Percentiles rank a stretch among this genome's conserved stretches.
These are phyloP conservation scores for Rhinolophus ferrumequinum DNA, from an alignment of 2,113 vertebrate species.

Conservation along the genomic window DNA sequence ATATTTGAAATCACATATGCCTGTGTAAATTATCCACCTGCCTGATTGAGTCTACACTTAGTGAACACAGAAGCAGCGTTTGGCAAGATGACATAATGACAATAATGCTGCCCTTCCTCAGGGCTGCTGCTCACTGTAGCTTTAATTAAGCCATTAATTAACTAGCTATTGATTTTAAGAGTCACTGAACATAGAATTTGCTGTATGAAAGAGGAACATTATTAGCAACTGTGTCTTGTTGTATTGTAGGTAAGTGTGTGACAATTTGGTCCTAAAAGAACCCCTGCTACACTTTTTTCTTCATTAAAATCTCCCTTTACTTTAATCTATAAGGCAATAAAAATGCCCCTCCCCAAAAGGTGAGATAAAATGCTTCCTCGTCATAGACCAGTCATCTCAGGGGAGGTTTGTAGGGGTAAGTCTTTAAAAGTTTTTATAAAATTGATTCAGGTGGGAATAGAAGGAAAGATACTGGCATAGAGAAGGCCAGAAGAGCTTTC, in stretches of 20 bases:
- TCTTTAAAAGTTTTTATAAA: neutral
- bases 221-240: neutral
- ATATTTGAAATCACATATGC: neutral
- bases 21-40: neutral
- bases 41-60: neutral
- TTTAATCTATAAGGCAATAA: neutral
- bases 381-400: neutral
- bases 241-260: neutral
- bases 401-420: neutral
- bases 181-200: neutral
- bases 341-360: neutral
- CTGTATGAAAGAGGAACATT: neutral
- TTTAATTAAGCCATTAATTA: conserved; percentile 65
- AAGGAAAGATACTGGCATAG: neutral
- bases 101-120: neutral
- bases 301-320: neutral
- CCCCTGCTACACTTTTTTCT: neutral
- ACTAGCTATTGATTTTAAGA: conserved; percentile 52
- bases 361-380: neutral
- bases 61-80: neutral
- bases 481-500: neutral
- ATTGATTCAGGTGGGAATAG: neutral
- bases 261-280: conserved; percentile 1
- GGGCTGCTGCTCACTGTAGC: neutral
- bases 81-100: neutral